A percentile compares a stretch with the other conserved stretches of the same genome.
phyloP scores from a whole-genome alignment of 2,888 invertebrate genomes.

The Phengaris arion region DNA sequence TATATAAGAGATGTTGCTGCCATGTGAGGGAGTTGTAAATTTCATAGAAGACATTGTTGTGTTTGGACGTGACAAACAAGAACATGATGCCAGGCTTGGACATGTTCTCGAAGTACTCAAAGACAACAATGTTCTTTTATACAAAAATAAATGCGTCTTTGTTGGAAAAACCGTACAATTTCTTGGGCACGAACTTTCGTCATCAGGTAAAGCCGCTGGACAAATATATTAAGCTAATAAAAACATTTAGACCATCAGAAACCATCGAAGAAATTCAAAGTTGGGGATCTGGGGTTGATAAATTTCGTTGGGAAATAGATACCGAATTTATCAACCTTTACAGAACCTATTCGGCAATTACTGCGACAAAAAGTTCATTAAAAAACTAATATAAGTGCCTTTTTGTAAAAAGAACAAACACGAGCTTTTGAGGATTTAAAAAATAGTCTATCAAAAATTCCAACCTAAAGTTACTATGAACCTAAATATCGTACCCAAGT shows the following conservation, averaged over 20 bases:
- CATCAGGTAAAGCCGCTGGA: too few relatives aligned
- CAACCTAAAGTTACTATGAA: not conserved
- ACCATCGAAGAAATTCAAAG: conserved; percentile 42
- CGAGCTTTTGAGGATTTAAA: conserved; percentile 38
- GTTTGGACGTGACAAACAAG: too few relatives aligned
- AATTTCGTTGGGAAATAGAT: conserved; percentile 35
- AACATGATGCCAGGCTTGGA: too few relatives aligned
- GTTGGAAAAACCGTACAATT: too few relatives aligned
- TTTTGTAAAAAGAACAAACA: conserved; percentile 35
- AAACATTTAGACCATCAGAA: conserved; percentile 36
- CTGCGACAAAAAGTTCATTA: conserved; percentile 30
- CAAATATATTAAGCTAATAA: not conserved
- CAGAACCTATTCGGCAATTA: conserved; percentile 39
- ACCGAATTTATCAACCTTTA: conserved; percentile 38
- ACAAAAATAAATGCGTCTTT: too few relatives aligned
- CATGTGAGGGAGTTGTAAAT: too few relatives aligned
- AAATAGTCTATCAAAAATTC: conserved; percentile 30
- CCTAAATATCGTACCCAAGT: not conserved
- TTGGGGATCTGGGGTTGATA: conserved; percentile 42
- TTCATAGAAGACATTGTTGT: too few relatives aligned
- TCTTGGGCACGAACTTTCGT: too few relatives aligned
- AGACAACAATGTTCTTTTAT: too few relatives aligned
- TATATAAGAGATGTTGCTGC: too few relatives aligned
- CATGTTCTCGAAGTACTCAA: too few relatives aligned
- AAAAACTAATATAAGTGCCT: conserved; percentile 26